Evolutionary conservation across 2,797 vertebrate species (phyloP), one percentile per base, ranked within the genome.

Genomic region (Pipistrellus nathusii): DNA sequence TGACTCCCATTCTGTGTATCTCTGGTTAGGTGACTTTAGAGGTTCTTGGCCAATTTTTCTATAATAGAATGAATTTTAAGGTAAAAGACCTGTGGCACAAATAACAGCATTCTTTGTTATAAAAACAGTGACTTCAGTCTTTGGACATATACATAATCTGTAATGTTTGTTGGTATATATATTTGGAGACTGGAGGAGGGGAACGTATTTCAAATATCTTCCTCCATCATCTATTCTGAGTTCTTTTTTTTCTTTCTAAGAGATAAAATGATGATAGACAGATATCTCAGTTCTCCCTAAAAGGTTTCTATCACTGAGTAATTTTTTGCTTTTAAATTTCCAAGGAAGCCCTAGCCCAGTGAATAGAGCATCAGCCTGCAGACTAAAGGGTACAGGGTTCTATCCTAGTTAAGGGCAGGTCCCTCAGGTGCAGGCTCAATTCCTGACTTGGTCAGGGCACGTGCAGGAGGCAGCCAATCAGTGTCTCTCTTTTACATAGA

Each of bases 251-350:
- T 5, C 15, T 5, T 35, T 10, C 44, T 44, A 41, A 78, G 41
- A 76, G 6, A 62, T 68, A 69, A 69, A 85, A 72, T 88, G 5
- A 73, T 25, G 8, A 38, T 20, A 86, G 18, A 53, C 27, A 76
- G 41, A 46, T n/a, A 82, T 0, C 25, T 30, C 38, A 71, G 17
- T n/a, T 92, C 35, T 88, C 13, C 62, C 59, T 85, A 90, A 83
- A n/a, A 78, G 59, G 1, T 83, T 86, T 66, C 12, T n/a, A 48
- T 35, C 51, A 38, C 38, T 75, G 48, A 46, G 4, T 21, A 44
- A 68, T 62, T 72, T 73, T 75, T 83, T 88, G 30, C 6, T 77
- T 82, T 94, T 82, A 81, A 71, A 90, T 77, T 73, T 88, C 46
- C 66, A 85, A 93, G 15, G 55, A 73, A 88, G 71, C 59, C 59